phyloP scores from a whole-genome alignment of 2,888 invertebrate genomes.

The Drosophila siamana region DNA sequence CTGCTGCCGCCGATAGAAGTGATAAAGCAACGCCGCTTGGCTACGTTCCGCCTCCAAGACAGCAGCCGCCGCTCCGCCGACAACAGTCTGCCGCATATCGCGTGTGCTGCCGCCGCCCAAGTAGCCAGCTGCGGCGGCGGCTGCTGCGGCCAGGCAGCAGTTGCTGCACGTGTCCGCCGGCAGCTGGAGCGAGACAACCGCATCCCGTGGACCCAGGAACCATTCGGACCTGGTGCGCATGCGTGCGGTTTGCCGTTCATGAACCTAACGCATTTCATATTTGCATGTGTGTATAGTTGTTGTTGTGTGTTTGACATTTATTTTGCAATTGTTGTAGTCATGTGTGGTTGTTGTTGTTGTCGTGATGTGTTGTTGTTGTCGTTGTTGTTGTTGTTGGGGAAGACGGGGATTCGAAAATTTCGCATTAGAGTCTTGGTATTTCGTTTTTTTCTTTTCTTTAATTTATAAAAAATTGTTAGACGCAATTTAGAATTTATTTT shows the following conservation, averaged over 20 bases:
- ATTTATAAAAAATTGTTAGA: conserved; percentile 2
- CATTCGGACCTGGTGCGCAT: conserved; percentile 99
- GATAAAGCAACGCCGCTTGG: conserved; percentile 71
- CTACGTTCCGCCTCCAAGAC: conserved; percentile 48
- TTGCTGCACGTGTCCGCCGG: conserved; percentile 83
- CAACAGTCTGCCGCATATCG: conserved; percentile 59
- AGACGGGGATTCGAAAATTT: conserved; percentile 77
- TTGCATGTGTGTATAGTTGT: conserved; percentile 25
- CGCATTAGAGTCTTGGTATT: conserved; percentile 61
- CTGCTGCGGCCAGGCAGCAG: conserved; percentile 79
- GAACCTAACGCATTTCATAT: conserved; percentile 88
- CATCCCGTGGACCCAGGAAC: conserved; percentile 89
- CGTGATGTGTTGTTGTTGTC: conserved; percentile 54
- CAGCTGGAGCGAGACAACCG: conserved; percentile 79
- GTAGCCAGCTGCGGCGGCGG: conserved; percentile 69
- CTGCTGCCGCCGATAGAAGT: conserved; percentile 79
- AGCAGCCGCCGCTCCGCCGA: conserved; percentile 23
- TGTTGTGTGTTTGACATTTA: conserved; percentile 38
- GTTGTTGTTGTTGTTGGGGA: conserved; percentile 33
- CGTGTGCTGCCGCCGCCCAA: conserved; percentile 81
- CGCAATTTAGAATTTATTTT: conserved; percentile 31
- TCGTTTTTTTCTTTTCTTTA: conserved; percentile 19
- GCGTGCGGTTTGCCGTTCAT: conserved; percentile 97
- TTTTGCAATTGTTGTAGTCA: conserved; percentile 49
- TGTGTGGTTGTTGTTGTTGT: conserved; percentile 46